Percentiles rank a stretch among this genome's conserved stretches.
Evolutionary conservation across 2,888 invertebrate genomes (phyloP).

Genomic region (Drosophila niveifrons): DNA sequence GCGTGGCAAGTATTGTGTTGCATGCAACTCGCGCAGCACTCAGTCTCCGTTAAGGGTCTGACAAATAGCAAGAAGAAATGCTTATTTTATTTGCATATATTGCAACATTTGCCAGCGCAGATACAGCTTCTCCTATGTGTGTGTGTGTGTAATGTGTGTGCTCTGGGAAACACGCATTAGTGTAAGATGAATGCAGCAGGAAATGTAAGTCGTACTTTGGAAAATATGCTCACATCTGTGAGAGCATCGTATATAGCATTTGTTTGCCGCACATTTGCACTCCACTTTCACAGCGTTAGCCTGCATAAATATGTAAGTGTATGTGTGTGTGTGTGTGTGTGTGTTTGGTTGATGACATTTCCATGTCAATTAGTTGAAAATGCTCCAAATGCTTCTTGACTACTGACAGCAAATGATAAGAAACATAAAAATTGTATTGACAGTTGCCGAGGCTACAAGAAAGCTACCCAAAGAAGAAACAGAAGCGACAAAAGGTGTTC

Average conservation of each 20-base stretch:
- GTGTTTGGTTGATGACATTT: slow-evolving; percentile 39
- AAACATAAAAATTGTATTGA: slow-evolving; percentile 47
- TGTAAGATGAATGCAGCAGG: slow-evolving; percentile 56
- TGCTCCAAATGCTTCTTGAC: slow-evolving; percentile 51
- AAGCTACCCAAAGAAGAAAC: not conserved
- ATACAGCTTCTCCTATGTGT: slow-evolving; percentile 18
- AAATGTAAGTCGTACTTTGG: slow-evolving; percentile 56
- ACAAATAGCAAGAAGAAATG: slow-evolving; percentile 67
- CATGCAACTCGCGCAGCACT: slow-evolving; percentile 48
- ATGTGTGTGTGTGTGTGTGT: slow-evolving; percentile 6
- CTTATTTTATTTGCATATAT: slow-evolving; percentile 78
- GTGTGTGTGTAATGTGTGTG: slow-evolving; percentile 16
- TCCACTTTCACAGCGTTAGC: slow-evolving; percentile 12
- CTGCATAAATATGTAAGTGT: not conserved
- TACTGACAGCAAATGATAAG: slow-evolving; percentile 61
- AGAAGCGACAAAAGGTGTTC: not conserved
- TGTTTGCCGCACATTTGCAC: slow-evolving; percentile 17
- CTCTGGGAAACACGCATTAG: slow-evolving; percentile 57
- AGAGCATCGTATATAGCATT: slow-evolving; percentile 16
- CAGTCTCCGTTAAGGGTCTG: slow-evolving; percentile 47
- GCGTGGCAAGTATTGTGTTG: slow-evolving; percentile 48
- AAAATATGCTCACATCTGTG: slow-evolving; percentile 33
- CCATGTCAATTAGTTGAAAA: slow-evolving; percentile 75
- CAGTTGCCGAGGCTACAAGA: slow-evolving; percentile 10
- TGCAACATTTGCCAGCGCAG: slow-evolving; percentile 59